Percentiles rank a stretch among this genome's conserved stretches.
These are phyloP conservation scores for Drosophila tropicalis DNA, from an alignment of 1,140 invertebrate species.

Conservation along the genomic window DNA sequence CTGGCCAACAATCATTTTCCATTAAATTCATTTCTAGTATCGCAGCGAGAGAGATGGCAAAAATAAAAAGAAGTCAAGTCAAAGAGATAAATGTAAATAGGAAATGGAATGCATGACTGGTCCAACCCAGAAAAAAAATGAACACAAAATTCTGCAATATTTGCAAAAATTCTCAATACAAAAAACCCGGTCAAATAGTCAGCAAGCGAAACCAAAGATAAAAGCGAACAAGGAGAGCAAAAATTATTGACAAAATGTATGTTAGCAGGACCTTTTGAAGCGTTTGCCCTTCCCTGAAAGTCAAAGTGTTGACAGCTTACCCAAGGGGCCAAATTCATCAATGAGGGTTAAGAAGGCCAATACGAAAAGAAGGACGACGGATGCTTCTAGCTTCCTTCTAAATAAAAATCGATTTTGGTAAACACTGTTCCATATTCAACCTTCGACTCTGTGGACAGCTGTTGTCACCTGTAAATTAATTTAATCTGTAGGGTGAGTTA, in stretches of 20 bases:
- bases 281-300: slow-evolving; percentile 1
- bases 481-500: not conserved
- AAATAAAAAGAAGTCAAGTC: not conserved
- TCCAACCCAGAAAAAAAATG: slow-evolving; percentile 41
- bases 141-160: slow-evolving; percentile 44
- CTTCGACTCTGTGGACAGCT: not conserved
- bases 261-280: slow-evolving; percentile 40
- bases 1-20: slow-evolving; percentile 58
- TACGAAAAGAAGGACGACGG: not conserved
- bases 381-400: not conserved
- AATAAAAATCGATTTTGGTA: slow-evolving; percentile 26
- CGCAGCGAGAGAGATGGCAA: slow-evolving; percentile 10
- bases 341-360: not conserved
- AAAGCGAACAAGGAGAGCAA: slow-evolving; percentile 20
- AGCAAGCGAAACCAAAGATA: slow-evolving; percentile 36
- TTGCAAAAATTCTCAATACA: slow-evolving; percentile 26
- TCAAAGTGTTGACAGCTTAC: slow-evolving; percentile 32
- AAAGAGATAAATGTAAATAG: slow-evolving; percentile 70
- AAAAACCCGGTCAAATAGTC: slow-evolving; percentile 36
- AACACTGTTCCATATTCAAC: slow-evolving; percentile 19
- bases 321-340: slow-evolving; percentile 7
- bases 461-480: slow-evolving; percentile 28
- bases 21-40: slow-evolving; percentile 57
- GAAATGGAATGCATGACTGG: slow-evolving; percentile 69
- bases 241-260: slow-evolving; percentile 32